Evolutionary conservation across 2,113 vertebrate genomes (phyloP), one percentile per base, ranked within the genome.

Genomic region (Vicugna pacos): DNA sequence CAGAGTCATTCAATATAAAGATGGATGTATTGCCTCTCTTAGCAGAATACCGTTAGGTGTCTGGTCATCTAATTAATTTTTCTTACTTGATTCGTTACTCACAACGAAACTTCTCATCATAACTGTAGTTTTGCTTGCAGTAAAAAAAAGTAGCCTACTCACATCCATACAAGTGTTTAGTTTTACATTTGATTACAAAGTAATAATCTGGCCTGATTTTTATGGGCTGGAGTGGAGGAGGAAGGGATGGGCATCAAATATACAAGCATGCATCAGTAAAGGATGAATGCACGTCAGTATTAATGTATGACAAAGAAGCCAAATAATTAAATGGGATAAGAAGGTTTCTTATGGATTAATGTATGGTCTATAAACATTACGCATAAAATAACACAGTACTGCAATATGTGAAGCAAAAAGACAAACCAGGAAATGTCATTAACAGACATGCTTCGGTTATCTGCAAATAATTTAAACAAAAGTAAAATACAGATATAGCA

Each of bases 381-480:
- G 9, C 6, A 42, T 42, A 52, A 30, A 64, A 54, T 28, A 64
- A 24, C 46, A 89, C 12, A 35, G 3, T 9, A 24, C 1, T 46
- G 12, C 4, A 54, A 67, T 85, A 26, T 2, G 1, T 72, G 58
- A 69, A 72, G 7, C 48, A 48, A 72, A 94, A 92, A 42, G 5
- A 56, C 52, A 83, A 24, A 56, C 46, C 58, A 17, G 16, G 26
- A 84, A 92, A 79, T 48, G 30, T 91, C 26, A 67, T 83, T 84
- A 84, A 77, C 20, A 88, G 3, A 69, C 0, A 56, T 56, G 65
- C 15, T 72, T 84, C 54, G 79, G 26, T 50, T 13, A 84, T 89
- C 42, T 92, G 30, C 6, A 82, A 91, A 91, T 15, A 73, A 91
- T 35, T 91, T 91, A 94, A 96, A 72, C 24, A 35, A 77, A 92